These are phyloP conservation scores for Antechinus stuartii DNA, from an alignment of 2,113 vertebrate species.

Conservation along the genomic window DNA sequence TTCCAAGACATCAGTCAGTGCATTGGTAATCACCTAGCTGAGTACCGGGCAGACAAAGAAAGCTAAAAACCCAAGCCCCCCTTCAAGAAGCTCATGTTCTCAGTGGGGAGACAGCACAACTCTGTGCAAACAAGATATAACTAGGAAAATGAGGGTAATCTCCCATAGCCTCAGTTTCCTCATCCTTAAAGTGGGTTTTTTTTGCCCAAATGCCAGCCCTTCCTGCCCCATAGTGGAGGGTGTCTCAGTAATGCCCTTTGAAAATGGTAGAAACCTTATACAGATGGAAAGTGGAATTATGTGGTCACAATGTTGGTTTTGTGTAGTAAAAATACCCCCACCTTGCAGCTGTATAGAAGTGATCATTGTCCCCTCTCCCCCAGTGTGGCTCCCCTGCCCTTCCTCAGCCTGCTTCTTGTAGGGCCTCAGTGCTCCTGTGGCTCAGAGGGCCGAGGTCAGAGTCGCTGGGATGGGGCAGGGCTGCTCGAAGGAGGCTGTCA, in stretches of 20 bases:
- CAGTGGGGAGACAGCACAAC: too few relatives aligned
- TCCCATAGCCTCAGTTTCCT: not conserved
- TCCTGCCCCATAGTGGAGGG: not conserved
- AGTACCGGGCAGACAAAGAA: not conserved
- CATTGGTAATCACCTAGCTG: too few relatives aligned
- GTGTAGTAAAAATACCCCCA: not conserved
- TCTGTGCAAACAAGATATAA: not conserved
- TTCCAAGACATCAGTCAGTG: too few relatives aligned
- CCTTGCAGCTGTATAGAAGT: not conserved
- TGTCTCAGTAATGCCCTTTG: not conserved
- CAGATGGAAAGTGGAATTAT: not conserved
- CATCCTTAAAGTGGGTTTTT: not conserved
- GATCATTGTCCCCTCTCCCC: not conserved
- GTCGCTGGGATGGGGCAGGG: not conserved
- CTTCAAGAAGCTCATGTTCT: not conserved
- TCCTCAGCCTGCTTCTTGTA: not conserved
- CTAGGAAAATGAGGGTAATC: not conserved
- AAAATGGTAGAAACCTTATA: not conserved
- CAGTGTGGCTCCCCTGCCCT: not conserved
- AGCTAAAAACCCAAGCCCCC: not conserved
- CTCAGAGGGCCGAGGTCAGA: not conserved
- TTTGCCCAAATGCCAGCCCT: not conserved
- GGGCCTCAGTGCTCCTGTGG: too few relatives aligned
- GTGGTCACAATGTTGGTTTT: not conserved
- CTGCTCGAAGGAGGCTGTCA: too few relatives aligned